Evolutionary conservation across 2,888 invertebrate genomes (phyloP).

Genomic region (Drosophila paranaensis): DNA sequence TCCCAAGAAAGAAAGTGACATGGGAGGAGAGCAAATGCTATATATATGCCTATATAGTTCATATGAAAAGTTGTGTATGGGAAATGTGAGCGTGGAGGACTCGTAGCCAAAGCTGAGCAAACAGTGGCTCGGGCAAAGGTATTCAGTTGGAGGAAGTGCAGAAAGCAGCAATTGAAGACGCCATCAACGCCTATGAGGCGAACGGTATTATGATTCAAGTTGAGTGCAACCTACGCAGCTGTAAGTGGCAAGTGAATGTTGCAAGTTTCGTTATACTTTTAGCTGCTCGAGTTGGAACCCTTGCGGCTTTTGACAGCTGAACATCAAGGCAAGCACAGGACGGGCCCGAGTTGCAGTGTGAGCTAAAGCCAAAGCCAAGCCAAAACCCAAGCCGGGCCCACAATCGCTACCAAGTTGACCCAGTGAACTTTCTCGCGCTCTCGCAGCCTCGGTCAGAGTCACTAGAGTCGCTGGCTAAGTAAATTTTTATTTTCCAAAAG

Average conservation of each 20-base stretch:
- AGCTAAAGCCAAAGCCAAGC: neutral
- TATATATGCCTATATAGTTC: neutral
- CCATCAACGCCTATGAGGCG: constrained; percentile 4
- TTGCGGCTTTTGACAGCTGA: constrained; percentile 41
- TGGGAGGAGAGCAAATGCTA: neutral
- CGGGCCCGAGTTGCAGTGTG: constrained; percentile 7
- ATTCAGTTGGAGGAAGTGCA: neutral
- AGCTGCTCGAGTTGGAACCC: constrained; percentile 37
- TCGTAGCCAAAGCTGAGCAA: neutral
- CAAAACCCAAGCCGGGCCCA: constrained; percentile 3
- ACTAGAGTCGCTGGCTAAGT: constrained; percentile 21
- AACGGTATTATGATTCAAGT: constrained; percentile 7
- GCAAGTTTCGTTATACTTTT: constrained; percentile 35
- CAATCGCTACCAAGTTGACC: constrained; percentile 39
- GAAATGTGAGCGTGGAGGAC: neutral
- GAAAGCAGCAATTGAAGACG: neutral
- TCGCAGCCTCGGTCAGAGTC: constrained; percentile 22
- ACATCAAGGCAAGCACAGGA: constrained; percentile 45
- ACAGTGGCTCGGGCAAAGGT: neutral
- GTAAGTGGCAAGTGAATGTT: constrained; percentile 41
- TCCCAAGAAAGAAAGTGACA: neutral
- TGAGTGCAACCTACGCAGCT: constrained; percentile 18
- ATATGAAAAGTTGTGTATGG: neutral
- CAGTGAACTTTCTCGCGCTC: constrained; percentile 61
- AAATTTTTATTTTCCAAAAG: constrained; percentile 16